phyloP scores from a whole-genome alignment of 2,797 vertebrate genomes.

The Pteropus rufus region DNA sequence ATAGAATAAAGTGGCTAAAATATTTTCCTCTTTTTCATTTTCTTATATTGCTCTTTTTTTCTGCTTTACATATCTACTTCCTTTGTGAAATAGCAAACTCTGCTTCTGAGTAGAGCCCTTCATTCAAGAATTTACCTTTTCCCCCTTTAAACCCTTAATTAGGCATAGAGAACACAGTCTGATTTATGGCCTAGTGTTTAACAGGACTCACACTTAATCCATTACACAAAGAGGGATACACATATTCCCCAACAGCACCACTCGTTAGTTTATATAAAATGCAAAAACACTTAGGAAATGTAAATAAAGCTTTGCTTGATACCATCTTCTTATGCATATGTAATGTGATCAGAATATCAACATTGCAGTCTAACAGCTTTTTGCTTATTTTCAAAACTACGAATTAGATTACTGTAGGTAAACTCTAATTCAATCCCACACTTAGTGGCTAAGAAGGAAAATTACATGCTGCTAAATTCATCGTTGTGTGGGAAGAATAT shows the following conservation, averaged over 20 bases:
- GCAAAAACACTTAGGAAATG: constrained; percentile 66
- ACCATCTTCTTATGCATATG: constrained; percentile 62
- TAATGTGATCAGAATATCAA: constrained; percentile 69
- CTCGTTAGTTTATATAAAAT: constrained; percentile 74
- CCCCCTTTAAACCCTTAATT: constrained; percentile 70
- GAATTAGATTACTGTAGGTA: constrained; percentile 77
- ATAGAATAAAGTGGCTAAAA: neutral
- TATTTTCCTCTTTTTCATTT: constrained; percentile 13
- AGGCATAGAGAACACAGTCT: constrained; percentile 65
- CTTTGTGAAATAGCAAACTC: constrained; percentile 63
- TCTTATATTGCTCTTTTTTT: constrained; percentile 38
- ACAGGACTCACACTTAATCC: constrained; percentile 71
- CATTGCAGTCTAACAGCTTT: constrained; percentile 55
- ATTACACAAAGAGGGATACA: constrained; percentile 74
- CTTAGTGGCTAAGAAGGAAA: constrained; percentile 66
- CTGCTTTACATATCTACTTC: constrained; percentile 63
- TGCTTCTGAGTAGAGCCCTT: constrained; percentile 63
- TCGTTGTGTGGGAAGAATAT: constrained; percentile 62
- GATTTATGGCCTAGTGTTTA: constrained; percentile 73
- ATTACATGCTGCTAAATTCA: constrained; percentile 69
- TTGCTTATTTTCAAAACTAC: constrained; percentile 73
- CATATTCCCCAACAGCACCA: constrained; percentile 58
- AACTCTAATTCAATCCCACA: constrained; percentile 71
- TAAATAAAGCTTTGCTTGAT: constrained; percentile 74
- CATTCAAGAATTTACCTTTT: constrained; percentile 74